phyloP scores from a whole-genome alignment of 1,140 invertebrate genomes.

The Aculops lycopersici region DNA sequence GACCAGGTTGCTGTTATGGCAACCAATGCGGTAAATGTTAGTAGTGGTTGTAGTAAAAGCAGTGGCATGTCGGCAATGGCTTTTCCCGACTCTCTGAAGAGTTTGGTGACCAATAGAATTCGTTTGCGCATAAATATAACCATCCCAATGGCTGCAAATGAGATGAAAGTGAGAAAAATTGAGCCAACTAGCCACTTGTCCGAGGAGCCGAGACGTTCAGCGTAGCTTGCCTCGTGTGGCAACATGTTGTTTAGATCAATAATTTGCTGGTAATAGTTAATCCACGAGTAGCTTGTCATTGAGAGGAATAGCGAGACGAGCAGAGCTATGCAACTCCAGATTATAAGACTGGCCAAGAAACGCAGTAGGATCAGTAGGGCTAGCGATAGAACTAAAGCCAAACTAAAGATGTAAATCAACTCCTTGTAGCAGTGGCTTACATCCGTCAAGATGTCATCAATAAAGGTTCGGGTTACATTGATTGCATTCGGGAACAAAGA shows the following conservation, averaged over 20 bases:
- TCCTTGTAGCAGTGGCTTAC: constrained; percentile 7
- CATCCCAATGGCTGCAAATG: neutral
- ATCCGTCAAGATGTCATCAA: constrained; percentile 7
- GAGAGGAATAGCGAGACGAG: constrained; percentile 23
- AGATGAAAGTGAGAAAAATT: neutral
- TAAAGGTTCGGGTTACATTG: constrained; percentile 2
- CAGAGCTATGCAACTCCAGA: constrained; percentile 30
- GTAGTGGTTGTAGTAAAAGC: constrained; percentile 34
- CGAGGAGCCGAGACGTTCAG: neutral
- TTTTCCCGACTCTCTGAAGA: constrained; percentile 37
- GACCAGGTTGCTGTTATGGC: constrained; percentile 24
- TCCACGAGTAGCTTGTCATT: constrained; percentile 32
- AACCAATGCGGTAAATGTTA: constrained; percentile 28
- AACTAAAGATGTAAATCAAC: constrained; percentile 3
- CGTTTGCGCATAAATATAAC: neutral
- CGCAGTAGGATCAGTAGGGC: constrained; percentile 19
- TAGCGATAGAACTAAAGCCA: constrained; percentile 16
- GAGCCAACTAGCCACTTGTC: neutral
- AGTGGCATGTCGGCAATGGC: constrained; percentile 32
- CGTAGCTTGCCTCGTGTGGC: neutral
- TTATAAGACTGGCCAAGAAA: constrained; percentile 19
- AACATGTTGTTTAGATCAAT: neutral
- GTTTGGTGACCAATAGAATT: constrained; percentile 7
- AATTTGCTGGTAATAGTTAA: constrained; percentile 13
- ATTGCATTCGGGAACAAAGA: constrained; percentile 1